Base-by-base conservation (phyloP, 2,888 invertebrate genomes). In the Megaustenia siamemsis region DNA sequence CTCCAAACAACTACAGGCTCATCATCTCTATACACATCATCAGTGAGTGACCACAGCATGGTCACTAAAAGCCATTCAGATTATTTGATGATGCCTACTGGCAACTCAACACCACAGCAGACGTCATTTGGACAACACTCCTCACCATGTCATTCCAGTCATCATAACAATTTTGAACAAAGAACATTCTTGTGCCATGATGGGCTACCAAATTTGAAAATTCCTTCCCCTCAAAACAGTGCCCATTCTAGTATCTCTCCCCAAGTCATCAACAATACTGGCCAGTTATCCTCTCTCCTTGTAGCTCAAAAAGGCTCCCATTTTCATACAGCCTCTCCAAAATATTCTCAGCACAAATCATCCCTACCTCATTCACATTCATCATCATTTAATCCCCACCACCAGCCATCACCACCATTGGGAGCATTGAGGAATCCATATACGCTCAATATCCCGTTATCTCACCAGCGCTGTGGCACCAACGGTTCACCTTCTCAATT, bases 381-480 rank as follows among this genome's bases (percentile, higher is more conserved):
- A 15, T 28, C 43, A 2, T 66, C 78, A 43, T 28, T 5, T 32
- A 63, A 43, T 12, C 66, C 63, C 28, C 43, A 43, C 28, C 77
- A 77, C 15, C 18, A 60, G 5, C 28, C 43, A 28, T 77, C 77
- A 8, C 35, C 69, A 28, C 24, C 24, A 24, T n/a, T n/a, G n/a
- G 69, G 35, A 53, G n/a, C n/a, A 49, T n/a, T 53, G 53, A 80
- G 53, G n/a, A 80, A 80, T 18, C 78, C 63, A 43, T 40, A 78
- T 60, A 32, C 78, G 1, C 18, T 15, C 32, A 45, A 78, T 45
- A 45, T 43, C n/a, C 28, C 56, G 35, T 24, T 60, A 4, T 68
- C 80, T 69, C 69, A 80, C 45, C 63, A 66, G n/a, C 35, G 53
- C 53, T 66, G 66, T 43, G 5, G 21, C 24, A 5, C 43, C n/a